A percentile compares a stretch with the other conserved stretches of the same genome.
Conservation (phyloP, 2,113 vertebrate species). For the Donacobius atricapilla region DNA sequence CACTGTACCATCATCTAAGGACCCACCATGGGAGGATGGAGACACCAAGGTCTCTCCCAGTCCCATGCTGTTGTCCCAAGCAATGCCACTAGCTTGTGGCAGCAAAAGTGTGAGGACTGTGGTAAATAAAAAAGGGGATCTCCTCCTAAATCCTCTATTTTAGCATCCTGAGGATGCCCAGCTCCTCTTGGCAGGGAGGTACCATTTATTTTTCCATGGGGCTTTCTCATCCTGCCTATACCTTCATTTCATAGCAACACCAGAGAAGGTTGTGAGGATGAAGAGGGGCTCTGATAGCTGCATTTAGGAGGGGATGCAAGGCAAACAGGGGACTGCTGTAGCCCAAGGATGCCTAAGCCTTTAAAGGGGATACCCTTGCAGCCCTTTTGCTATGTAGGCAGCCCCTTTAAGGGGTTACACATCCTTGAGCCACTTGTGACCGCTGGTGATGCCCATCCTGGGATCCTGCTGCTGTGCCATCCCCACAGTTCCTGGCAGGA, state of each 20-base stretch:
- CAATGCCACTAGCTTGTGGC: background rate
- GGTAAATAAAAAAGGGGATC: background rate
- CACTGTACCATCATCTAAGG: background rate
- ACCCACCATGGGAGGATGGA: background rate
- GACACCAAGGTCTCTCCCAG: background rate
- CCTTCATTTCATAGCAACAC: background rate
- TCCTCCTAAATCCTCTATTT: background rate
- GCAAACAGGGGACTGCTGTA: background rate
- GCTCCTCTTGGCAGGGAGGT: background rate
- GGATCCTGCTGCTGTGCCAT: rapidly evolving
- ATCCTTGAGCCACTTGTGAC: background rate
- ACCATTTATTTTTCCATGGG: background rate
- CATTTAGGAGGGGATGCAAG: background rate
- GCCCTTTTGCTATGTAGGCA: background rate
- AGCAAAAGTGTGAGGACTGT: background rate
- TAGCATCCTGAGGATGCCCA: background rate
- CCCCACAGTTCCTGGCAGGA: background rate
- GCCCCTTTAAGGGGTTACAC: background rate
- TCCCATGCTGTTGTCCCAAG: background rate
- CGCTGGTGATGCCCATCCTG: rapidly evolving
- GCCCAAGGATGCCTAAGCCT: background rate
- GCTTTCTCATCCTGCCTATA: background rate
- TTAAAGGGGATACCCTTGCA: background rate
- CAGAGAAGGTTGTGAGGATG: background rate
- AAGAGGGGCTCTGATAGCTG: background rate